Evolutionary conservation across 2,797 vertebrate genomes (phyloP).

Genomic region (Limosa lapponica): DNA sequence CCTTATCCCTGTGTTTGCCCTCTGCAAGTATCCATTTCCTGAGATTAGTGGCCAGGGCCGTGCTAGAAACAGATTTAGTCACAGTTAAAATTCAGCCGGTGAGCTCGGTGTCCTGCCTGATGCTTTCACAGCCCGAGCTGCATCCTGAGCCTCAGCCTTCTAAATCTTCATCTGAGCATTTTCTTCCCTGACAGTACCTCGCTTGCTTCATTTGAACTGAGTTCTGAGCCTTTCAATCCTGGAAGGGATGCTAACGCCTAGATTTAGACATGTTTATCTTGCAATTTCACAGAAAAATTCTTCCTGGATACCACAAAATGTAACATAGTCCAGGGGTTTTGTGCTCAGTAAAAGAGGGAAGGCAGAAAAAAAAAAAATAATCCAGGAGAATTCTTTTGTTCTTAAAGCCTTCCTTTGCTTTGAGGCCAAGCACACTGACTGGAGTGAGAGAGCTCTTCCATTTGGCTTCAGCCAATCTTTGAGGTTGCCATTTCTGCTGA

Average conservation of each 20-base stretch:
- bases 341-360: not conserved
- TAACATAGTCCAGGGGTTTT: not conserved
- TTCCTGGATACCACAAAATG: not conserved
- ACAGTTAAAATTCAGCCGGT: not conserved
- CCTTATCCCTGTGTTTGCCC: not conserved
- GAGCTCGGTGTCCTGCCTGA: not conserved
- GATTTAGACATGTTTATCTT: not conserved
- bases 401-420: not conserved
- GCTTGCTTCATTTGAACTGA: not conserved
- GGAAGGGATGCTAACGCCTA: not conserved
- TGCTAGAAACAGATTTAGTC: not conserved
- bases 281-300: not conserved
- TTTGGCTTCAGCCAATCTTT: not conserved
- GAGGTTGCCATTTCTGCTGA: not conserved
- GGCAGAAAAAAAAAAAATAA: not conserved
- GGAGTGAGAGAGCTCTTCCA: not conserved
- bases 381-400: not conserved
- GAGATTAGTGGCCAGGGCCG: not conserved
- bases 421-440: not conserved
- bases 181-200: not conserved
- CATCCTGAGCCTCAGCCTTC: not conserved
- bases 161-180: not conserved
- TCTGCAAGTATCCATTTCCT: not conserved
- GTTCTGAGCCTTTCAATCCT: not conserved
- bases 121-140: rapidly evolving